A percentile compares a stretch with the other conserved stretches of the same genome.
These are phyloP conservation scores for Crotalus tigris DNA, from an alignment of 2,113 vertebrate genomes.

Conservation along the genomic window DNA sequence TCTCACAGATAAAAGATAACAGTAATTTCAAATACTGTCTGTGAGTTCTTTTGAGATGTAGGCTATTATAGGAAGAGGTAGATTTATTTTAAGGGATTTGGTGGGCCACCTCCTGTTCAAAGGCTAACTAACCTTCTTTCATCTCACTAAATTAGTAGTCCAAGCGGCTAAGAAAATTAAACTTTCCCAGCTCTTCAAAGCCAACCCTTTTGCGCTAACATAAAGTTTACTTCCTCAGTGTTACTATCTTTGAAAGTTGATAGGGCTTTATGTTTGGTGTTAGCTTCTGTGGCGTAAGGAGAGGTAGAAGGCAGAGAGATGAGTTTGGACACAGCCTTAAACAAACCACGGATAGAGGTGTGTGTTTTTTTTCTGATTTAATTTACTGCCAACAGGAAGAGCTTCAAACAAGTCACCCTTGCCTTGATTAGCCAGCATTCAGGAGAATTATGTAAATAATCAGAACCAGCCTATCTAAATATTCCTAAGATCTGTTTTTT, in stretches of 20 bases:
- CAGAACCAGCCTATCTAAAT: not conserved
- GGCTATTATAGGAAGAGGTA: not conserved
- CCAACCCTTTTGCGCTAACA: not conserved
- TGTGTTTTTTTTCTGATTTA: not conserved
- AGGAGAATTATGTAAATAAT: not conserved
- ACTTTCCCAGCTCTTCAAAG: not conserved
- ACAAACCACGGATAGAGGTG: not conserved
- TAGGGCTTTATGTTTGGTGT: not conserved
- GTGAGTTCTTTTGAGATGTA: not conserved
- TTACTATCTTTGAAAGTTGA: not conserved
- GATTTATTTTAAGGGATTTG: not conserved
- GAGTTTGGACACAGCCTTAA: not conserved
- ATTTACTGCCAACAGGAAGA: not conserved
- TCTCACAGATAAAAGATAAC: not conserved
- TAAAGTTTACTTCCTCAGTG: constrained; percentile 6
- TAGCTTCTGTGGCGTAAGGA: not conserved
- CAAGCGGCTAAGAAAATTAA: not conserved
- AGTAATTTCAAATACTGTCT: not conserved
- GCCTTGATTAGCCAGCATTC: not conserved
- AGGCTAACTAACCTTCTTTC: not conserved
- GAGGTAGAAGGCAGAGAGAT: not conserved
- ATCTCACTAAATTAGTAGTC: not conserved
- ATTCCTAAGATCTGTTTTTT: not conserved
- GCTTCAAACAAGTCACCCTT: not conserved
- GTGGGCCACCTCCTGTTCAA: too few relatives aligned